Evolutionary conservation across 1,140 invertebrate species (phyloP).

Genomic region (Aphis gossypii): DNA sequence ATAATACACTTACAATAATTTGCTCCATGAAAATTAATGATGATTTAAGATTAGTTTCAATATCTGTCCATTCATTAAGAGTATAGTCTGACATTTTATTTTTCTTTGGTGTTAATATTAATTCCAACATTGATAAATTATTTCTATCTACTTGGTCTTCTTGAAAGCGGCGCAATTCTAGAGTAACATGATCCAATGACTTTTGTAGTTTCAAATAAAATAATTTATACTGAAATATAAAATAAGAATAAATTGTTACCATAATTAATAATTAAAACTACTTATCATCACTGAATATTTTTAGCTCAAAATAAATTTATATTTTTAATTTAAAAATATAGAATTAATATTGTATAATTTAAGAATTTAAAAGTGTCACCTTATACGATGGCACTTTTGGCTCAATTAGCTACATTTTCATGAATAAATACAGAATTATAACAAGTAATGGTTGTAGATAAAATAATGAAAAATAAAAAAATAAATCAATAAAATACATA

Average conservation of each 20-base stretch:
- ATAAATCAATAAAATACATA: too few relatives aligned
- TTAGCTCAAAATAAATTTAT: too few relatives aligned
- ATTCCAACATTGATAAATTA: conserved; percentile 5
- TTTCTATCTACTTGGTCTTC: not conserved
- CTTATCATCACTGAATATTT: not conserved
- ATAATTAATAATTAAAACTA: not conserved
- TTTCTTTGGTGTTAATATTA: not conserved
- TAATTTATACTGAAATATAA: conserved; percentile 38
- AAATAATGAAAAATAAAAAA: too few relatives aligned
- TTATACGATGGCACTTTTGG: too few relatives aligned
- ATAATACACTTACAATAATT: conserved; percentile 31
- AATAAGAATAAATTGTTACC: not conserved
- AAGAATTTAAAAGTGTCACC: too few relatives aligned
- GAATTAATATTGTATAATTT: too few relatives aligned
- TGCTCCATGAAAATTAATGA: conserved; percentile 44
- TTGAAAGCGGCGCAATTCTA: conserved; percentile 17
- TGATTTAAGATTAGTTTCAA: conserved; percentile 20
- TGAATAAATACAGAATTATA: too few relatives aligned
- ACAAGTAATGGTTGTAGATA: too few relatives aligned
- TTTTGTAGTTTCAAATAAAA: conserved; percentile 40
- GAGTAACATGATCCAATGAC: not conserved
- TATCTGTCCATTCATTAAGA: conserved; percentile 35
- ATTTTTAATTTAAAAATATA: too few relatives aligned
- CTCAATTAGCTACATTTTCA: too few relatives aligned
- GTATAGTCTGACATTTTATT: conserved; percentile 19